Base-by-base conservation (phyloP, 2,888 invertebrate species). In the Sesia bembeciformis region DNA sequence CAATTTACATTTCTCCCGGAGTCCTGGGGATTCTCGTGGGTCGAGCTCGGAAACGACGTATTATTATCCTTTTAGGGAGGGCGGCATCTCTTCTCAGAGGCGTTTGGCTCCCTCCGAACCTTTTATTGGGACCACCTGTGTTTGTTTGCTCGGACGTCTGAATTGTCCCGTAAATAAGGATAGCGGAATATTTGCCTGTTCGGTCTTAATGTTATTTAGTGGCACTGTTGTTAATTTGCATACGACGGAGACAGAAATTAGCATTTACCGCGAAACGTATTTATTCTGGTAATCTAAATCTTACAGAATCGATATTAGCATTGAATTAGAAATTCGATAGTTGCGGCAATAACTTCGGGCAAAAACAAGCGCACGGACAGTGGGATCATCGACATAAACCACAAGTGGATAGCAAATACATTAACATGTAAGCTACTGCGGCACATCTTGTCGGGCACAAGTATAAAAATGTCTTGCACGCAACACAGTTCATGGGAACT, bases 11-110 rank as follows among this genome's bases (percentile, higher is more conserved):
- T 86, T 86, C 84, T 84, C 76, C 74, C 63, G 72, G 74, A 78
- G 76, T 78, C 80, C 78, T 76, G 74, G 73, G 76, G 76, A 75
- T 77, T 72, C 76, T 65, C 67, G 65, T 67, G 68, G 71, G 73
- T 70, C 64, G 71, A 74, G 76, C 77, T 80, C 74, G 77, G 77
- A 72, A 85, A 87, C 86, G 87, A 82, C 84, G 86, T 84, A 89
- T 88, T 89, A 88, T 89, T 88, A 84, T 86, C 89, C 89, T 84
- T 89, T 88, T 89, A 89, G 87, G 89, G 87, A 84, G 70, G 77
- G 83, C 87, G 88, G 87, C 86, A 78, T 84, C 82, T 79, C 71
- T 76, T 69, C 77, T 79, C 67, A 76, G 72, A 74, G 77, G 72
- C 74, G 72, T 68, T 68, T 74, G 76, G 78, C 73, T 72, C 76